Conservation (phyloP, 2,888 invertebrate species). For the Mesorhabditis spiculigera region DNA sequence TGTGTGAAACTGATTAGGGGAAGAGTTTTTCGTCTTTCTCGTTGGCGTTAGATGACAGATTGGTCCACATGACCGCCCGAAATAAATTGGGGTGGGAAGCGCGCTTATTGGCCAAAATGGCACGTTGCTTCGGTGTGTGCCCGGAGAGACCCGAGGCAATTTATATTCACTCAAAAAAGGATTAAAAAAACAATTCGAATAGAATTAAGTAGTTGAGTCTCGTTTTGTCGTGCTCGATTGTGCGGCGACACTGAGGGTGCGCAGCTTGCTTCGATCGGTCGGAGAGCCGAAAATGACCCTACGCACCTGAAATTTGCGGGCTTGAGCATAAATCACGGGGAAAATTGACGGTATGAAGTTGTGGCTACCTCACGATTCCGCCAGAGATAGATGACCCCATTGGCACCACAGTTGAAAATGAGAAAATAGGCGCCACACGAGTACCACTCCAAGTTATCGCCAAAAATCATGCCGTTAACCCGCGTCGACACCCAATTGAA, state of each 20-base stretch:
- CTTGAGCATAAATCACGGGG: not conserved
- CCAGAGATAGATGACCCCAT: not conserved
- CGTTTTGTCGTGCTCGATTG: not conserved
- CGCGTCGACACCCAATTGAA: constrained; percentile 2
- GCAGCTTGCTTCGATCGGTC: not conserved
- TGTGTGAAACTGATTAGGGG: no score
- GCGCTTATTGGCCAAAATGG: no score
- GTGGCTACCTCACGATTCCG: not conserved
- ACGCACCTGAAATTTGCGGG: not conserved
- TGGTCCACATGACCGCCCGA: no score
- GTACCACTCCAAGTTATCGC: not conserved
- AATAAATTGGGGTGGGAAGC: no score
- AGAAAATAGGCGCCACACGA: not conserved
- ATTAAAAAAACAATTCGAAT: not conserved
- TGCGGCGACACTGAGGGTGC: not conserved
- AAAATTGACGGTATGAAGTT: not conserved
- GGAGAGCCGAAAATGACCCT: not conserved
- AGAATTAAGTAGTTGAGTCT: not conserved
- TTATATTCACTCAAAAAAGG: no score
- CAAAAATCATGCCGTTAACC: not conserved
- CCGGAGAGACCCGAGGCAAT: no score
- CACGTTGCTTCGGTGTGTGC: no score
- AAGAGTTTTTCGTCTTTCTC: no score
- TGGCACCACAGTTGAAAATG: constrained; percentile 4
- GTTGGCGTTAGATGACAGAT: no score